These are phyloP conservation scores for Onychostruthus taczanowskii DNA, from an alignment of 2,113 vertebrate species.

Conservation along the genomic window DNA sequence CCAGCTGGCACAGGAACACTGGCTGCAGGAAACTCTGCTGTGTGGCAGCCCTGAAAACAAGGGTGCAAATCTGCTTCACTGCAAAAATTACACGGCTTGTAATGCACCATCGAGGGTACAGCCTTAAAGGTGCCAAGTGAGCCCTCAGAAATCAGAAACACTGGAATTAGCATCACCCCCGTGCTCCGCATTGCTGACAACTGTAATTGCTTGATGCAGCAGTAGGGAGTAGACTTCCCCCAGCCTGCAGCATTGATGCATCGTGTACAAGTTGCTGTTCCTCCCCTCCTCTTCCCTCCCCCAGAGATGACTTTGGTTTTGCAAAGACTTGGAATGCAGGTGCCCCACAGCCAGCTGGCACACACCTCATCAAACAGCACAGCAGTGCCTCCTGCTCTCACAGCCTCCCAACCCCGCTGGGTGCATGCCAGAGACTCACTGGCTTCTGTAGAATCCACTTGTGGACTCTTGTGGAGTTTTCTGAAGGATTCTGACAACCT, in stretches of 20 bases:
- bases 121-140: neutral
- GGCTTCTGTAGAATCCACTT: neutral
- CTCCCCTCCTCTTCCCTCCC: neutral
- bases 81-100: neutral
- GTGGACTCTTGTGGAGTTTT: neutral
- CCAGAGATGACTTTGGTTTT: neutral
- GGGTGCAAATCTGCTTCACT: neutral
- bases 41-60: neutral
- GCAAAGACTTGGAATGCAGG: neutral
- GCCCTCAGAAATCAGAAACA: neutral
- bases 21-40: neutral
- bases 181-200: neutral
- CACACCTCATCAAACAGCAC: neutral
- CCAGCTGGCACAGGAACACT: neutral
- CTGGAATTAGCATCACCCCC: neutral
- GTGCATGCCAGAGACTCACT: too few species aligned
- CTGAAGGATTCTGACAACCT: neutral
- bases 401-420: neutral
- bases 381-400: neutral
- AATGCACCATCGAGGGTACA: fast-evolving
- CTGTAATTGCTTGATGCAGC: neutral
- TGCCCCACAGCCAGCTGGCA: neutral
- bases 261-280: neutral
- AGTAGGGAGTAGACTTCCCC: neutral
- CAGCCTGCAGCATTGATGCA: neutral